A percentile compares a stretch with the other conserved stretches of the same genome.
Conservation (phyloP, 2,888 invertebrate species). For the Miltochrista miniata region DNA sequence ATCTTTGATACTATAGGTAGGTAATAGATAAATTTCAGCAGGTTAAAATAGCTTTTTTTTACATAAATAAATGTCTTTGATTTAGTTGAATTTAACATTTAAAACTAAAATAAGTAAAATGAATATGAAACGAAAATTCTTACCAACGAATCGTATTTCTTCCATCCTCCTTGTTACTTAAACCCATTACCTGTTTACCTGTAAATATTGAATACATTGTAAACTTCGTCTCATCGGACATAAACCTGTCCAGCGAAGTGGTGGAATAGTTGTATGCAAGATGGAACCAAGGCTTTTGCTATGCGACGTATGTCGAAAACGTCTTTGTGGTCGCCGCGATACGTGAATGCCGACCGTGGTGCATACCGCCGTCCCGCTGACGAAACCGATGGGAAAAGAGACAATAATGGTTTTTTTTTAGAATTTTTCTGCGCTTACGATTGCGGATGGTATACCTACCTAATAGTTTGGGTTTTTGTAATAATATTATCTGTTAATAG, state of each 20-base stretch:
- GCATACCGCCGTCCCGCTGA: constrained; percentile 54
- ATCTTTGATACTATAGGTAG: too few relatives aligned
- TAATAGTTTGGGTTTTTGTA: too few relatives aligned
- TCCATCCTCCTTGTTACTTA: not conserved
- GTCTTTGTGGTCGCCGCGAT: constrained; percentile 71
- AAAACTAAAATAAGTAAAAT: too few relatives aligned
- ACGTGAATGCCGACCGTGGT: constrained; percentile 36
- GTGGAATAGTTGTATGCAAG: constrained; percentile 72
- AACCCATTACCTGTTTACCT: not conserved
- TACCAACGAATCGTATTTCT: too few relatives aligned
- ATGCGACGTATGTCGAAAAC: constrained; percentile 69
- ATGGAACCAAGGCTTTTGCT: constrained; percentile 64
- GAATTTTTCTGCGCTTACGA: not conserved
- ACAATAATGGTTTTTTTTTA: constrained; percentile 18
- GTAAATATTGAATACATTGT: not conserved
- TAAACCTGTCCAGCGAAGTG: constrained; percentile 66
- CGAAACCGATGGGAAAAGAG: constrained; percentile 41
- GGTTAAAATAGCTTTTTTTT: too few relatives aligned
- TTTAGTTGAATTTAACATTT: too few relatives aligned
- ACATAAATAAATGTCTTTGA: too few relatives aligned
- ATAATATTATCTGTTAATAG: too few relatives aligned
- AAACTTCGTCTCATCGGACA: constrained; percentile 41
- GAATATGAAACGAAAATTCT: too few relatives aligned
- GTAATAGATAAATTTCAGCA: too few relatives aligned
- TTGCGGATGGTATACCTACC: not conserved